phyloP scores from a whole-genome alignment of 2,888 invertebrate genomes.

The Drosophila anomalata region DNA sequence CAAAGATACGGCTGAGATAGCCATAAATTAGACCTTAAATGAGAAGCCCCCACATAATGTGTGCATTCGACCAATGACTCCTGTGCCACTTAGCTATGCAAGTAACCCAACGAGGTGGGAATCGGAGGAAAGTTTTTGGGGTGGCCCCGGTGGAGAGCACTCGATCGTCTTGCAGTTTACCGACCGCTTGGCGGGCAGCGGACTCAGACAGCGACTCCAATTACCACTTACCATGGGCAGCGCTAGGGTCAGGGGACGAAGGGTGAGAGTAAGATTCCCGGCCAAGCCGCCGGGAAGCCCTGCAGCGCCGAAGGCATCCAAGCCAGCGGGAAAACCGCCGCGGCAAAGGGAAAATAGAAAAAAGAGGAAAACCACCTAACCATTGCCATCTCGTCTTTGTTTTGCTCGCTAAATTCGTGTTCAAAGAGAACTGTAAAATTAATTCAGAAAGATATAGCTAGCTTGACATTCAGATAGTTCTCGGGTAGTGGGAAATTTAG shows the following conservation, averaged over 20 bases:
- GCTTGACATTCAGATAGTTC: neutral
- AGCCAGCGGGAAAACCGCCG: constrained; percentile 52
- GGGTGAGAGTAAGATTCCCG: constrained; percentile 35
- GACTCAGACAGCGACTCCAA: constrained; percentile 40
- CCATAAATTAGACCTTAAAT: neutral
- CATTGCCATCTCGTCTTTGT: constrained; percentile 43
- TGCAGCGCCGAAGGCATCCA: constrained; percentile 56
- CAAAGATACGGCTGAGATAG: neutral
- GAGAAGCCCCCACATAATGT: too few relatives aligned
- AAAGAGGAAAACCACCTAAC: constrained; percentile 36
- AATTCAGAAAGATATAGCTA: constrained; percentile 15
- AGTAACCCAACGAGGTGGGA: constrained; percentile 27
- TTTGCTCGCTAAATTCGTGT: constrained; percentile 56
- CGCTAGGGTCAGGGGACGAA: constrained; percentile 1
- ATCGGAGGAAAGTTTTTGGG: constrained; percentile 33
- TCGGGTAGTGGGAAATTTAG: neutral
- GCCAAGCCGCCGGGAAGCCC: constrained; percentile 64
- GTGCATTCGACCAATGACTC: neutral
- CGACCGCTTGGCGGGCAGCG: constrained; percentile 46
- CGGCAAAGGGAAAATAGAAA: constrained; percentile 13
- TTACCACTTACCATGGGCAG: constrained; percentile 45
- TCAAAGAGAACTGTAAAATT: constrained; percentile 24
- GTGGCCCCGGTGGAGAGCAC: constrained; percentile 42
- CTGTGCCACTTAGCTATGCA: constrained; percentile 24
- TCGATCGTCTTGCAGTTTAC: constrained; percentile 48